Conservation (phyloP, 1,140 invertebrate species). For the Aphis craccivora region DNA sequence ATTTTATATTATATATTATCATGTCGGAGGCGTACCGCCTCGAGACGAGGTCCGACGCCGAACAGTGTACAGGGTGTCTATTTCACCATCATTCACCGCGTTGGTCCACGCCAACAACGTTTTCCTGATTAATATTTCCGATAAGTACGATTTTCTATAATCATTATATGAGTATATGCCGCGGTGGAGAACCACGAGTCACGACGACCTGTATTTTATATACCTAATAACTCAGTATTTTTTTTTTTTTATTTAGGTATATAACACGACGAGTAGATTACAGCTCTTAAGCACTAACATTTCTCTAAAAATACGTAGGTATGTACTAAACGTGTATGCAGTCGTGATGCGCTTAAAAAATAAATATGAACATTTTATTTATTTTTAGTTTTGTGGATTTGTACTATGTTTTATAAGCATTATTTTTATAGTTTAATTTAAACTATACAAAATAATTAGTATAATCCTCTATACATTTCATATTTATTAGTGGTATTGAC, state of each 20-base stretch:
- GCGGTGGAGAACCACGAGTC: neutral
- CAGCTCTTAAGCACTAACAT: neutral
- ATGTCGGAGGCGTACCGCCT: conserved; percentile 7
- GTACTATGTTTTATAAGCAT: neutral
- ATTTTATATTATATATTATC: neutral
- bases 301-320: neutral
- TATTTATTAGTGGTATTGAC: too few relatives aligned
- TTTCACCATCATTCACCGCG: neutral
- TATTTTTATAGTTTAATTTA: neutral
- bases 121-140: conserved; percentile 12
- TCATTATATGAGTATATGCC: neutral
- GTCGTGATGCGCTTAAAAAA: neutral
- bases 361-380: neutral
- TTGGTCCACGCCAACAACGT: neutral
- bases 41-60: neutral
- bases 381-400: neutral
- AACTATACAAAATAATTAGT: neutral
- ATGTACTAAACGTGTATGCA: neutral
- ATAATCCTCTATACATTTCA: neutral
- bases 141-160: conserved; percentile 18
- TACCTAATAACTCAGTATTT: neutral
- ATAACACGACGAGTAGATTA: neutral
- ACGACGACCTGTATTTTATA: conserved; percentile 1
- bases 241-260: neutral
- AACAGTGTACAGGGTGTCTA: neutral